Evolutionary conservation across 2,113 vertebrate genomes (phyloP).

Genomic region (Oncorhynchus mykiss): DNA sequence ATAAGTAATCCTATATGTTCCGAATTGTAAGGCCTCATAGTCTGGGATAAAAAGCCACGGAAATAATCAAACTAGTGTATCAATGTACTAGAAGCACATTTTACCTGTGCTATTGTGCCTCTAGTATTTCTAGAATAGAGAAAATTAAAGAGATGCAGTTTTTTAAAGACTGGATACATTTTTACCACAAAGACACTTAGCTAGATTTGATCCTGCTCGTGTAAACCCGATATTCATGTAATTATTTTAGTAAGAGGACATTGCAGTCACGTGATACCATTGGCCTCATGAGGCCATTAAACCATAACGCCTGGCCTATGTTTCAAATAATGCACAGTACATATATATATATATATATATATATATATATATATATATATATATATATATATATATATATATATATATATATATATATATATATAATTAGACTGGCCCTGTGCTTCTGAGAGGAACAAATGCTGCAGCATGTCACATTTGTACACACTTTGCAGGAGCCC

Average conservation of each 20-base stretch:
- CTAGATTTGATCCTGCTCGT: conserved; percentile 19
- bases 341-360: too few relatives aligned
- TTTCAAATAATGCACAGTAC: conserved; percentile 16
- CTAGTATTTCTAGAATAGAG: neutral
- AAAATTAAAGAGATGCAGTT: too few relatives aligned
- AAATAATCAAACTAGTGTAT: conserved; percentile 4
- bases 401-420: too few relatives aligned
- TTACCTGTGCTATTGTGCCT: conserved; percentile 25
- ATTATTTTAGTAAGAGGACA: conserved; percentile 42
- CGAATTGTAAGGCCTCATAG: neutral
- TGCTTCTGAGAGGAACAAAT: conserved; percentile 41
- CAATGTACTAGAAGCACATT: neutral
- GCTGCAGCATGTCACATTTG: conserved; percentile 58
- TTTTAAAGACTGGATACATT: conserved; percentile 34
- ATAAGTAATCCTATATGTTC: conserved; percentile 5
- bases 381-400: too few relatives aligned
- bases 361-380: too few relatives aligned
- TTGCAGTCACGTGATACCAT: conserved; percentile 32
- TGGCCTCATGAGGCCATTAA: conserved; percentile 31
- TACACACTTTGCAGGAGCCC: conserved; percentile 8
- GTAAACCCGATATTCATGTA: conserved; percentile 15
- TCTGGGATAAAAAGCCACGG: conserved; percentile 1
- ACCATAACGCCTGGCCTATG: conserved; percentile 44
- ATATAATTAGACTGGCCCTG: conserved; percentile 12
- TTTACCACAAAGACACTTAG: conserved; percentile 29